phyloP scores from a whole-genome alignment of 2,113 vertebrate genomes.

The Apistogramma diplotaenia region DNA sequence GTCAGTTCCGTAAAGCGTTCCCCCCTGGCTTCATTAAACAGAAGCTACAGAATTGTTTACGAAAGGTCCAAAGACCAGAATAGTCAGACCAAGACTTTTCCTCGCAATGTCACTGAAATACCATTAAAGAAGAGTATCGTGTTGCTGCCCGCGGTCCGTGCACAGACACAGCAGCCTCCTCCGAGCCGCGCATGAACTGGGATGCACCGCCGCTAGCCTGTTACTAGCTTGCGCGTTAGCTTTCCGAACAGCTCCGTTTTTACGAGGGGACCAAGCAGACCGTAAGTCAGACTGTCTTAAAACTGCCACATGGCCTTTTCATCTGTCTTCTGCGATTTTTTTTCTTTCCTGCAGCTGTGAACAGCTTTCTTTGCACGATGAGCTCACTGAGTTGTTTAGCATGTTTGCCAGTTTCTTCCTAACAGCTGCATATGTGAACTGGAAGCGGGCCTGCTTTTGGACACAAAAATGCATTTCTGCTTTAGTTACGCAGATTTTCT shows the following conservation, averaged over 20 bases:
- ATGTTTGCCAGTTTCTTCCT: not conserved
- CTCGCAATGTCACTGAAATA: slow-evolving; percentile 15
- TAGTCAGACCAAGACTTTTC: not conserved
- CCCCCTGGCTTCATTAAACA: slow-evolving; percentile 31
- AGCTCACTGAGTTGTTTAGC: not conserved
- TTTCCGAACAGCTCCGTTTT: slow-evolving; percentile 25
- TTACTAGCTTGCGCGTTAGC: slow-evolving; percentile 56
- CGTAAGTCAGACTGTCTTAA: slow-evolving; percentile 53
- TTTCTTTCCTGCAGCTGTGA: not conserved
- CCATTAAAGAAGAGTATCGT: not conserved
- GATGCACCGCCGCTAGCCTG: slow-evolving; percentile 57
- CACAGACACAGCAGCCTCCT: slow-evolving; percentile 2
- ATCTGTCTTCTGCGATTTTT: not conserved
- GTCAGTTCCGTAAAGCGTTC: slow-evolving; percentile 71
- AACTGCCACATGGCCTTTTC: not conserved
- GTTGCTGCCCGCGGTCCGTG: slow-evolving; percentile 14
- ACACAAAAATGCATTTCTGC: not conserved
- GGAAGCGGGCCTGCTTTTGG: slow-evolving; percentile 13
- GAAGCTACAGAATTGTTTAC: slow-evolving; percentile 46
- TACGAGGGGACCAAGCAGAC: slow-evolving; percentile 43
- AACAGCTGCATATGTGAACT: slow-evolving; percentile 29
- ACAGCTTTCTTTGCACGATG: not conserved
- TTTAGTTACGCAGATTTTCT: not conserved
- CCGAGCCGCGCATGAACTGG: slow-evolving; percentile 27
- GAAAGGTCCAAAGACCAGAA: slow-evolving; percentile 14